These are phyloP conservation scores for Thalpophila matura DNA, from an alignment of 2,888 invertebrate genomes.

Conservation along the genomic window DNA sequence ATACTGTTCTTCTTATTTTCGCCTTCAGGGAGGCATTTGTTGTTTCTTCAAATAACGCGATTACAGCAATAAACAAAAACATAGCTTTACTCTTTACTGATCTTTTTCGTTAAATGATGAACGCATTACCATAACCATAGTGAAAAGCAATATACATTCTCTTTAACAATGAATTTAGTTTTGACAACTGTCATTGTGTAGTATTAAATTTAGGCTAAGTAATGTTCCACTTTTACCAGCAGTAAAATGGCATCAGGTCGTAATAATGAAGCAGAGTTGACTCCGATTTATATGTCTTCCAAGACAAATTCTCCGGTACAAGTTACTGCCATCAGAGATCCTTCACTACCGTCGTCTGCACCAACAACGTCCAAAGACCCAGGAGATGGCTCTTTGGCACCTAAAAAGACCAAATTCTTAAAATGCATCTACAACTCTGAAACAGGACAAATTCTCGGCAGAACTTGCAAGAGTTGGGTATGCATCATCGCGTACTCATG, in stretches of 20 bases:
- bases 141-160: constrained; percentile 32
- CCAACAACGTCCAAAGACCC: constrained; percentile 19
- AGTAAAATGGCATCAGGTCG: constrained; percentile 25
- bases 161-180: constrained; percentile 35
- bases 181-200: constrained; percentile 37
- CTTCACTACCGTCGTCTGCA: neutral
- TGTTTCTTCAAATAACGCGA: neutral
- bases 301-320: neutral
- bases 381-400: neutral
- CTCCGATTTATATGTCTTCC: no score
- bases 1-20: neutral
- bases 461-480: constrained; percentile 78
- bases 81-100: neutral
- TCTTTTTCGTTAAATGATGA: no score
- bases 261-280: neutral
- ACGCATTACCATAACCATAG: constrained; percentile 39
- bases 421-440: constrained; percentile 73
- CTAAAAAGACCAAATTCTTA: constrained; percentile 57
- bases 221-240: constrained; percentile 7
- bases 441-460: constrained; percentile 69
- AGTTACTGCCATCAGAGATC: neutral
- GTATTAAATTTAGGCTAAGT: constrained; percentile 15
- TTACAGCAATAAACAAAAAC: neutral
- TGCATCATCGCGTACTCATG: constrained; percentile 73
- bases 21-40: neutral